Base-by-base conservation (phyloP, 1,140 invertebrate species). In the Ceratosolen fusciceps region DNA sequence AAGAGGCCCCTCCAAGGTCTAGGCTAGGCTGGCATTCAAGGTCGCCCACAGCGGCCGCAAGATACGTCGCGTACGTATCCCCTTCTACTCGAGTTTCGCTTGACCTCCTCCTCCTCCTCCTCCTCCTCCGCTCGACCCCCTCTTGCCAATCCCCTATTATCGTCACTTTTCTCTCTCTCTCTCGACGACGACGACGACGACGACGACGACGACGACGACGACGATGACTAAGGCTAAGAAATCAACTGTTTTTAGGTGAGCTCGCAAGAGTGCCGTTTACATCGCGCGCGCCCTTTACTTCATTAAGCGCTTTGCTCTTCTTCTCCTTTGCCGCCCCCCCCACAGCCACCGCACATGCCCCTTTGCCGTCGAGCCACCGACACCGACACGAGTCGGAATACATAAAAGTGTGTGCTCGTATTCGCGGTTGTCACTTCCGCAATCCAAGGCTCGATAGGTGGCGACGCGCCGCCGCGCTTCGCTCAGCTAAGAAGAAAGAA, bases 1-100 rank as follows among this genome's bases (percentile, higher is more conserved):
- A 37, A 14, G 58, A n/a, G 16, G 24, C 37, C 43, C 39, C 14
- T 47, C 60, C 72, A 80, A 80, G 78, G 78, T 80, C 78, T 80
- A 80, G 78, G 78, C 62, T 75, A 74, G 78, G 71, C 72, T 73
- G 67, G 71, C 77, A 74, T 79, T 74, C 78, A 80, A 80, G 78
- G 78, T 75, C 78, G 78, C 72, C 47, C 24, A 43, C 56, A 67
- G 24, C 60, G 16, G 37, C 34, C 29, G 34, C 43, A 58, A 43
- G 68, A 72, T 62, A 21, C 49, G 21, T 72, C 68, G 68, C 67
- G 52, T 26, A 24, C 37, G 12, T 21, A 14, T 68, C 68, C 60
- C 71, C 70, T 47, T 47, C 31, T 39, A 49, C 7, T n/a, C n/a
- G 43, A 47, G 43, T 16, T 16, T 16, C 43, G 43, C 8, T 47